A percentile compares a stretch with the other conserved stretches of the same genome.
Conservation (phyloP, 2,888 invertebrate species). For the Tupiocoris notatus region DNA sequence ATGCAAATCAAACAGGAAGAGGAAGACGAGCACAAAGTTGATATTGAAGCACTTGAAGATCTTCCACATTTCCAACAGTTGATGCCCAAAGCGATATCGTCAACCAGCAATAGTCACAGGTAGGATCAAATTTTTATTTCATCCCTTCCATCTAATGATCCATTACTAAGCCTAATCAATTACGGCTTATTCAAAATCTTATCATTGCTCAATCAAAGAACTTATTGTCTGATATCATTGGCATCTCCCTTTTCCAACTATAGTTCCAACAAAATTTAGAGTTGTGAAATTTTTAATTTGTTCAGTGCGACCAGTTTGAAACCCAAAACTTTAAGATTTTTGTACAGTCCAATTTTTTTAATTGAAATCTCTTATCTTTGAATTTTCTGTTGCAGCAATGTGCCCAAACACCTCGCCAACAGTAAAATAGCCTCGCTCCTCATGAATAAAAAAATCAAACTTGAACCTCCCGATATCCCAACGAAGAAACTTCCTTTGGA, state of each 20-base stretch:
- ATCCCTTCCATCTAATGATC: too few relatives aligned
- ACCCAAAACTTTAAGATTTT: too few relatives aligned
- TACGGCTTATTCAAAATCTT: too few relatives aligned
- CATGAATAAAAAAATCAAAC: conserved; percentile 32
- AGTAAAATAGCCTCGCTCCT: conserved; percentile 9
- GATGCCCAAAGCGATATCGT: not conserved
- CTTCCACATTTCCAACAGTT: conserved; percentile 15
- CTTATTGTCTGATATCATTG: too few relatives aligned
- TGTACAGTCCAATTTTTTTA: too few relatives aligned
- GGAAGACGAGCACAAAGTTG: conserved; percentile 48
- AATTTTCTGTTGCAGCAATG: conserved; percentile 15
- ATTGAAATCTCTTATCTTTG: too few relatives aligned
- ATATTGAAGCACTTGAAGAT: conserved; percentile 49
- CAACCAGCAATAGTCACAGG: conserved; percentile 5
- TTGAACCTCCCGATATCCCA: conserved; percentile 7
- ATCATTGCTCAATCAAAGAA: too few relatives aligned
- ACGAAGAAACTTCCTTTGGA: not conserved
- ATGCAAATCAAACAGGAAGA: conserved; percentile 43
- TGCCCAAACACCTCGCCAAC: conserved; percentile 10
- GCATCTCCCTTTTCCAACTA: too few relatives aligned
- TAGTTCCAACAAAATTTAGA: too few relatives aligned
- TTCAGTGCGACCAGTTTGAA: too few relatives aligned
- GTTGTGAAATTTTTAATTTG: too few relatives aligned
- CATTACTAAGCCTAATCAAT: too few relatives aligned
- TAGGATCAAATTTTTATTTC: not conserved